Evolutionary conservation across 2,113 vertebrate genomes (phyloP).

Genomic region (Ciconia stormi): DNA sequence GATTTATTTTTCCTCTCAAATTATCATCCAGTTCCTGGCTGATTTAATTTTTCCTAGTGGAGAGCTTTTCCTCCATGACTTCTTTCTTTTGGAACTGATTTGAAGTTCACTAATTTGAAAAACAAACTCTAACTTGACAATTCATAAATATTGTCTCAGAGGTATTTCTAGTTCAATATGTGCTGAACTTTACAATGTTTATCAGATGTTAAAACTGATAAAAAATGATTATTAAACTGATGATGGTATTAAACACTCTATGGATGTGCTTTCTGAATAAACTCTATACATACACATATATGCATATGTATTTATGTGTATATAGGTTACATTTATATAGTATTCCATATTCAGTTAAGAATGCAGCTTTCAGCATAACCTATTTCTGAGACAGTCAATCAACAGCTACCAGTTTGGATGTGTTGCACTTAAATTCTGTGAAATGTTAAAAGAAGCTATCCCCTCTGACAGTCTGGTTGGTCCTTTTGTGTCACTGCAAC

Average conservation of each 20-base stretch:
- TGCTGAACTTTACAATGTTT: background rate
- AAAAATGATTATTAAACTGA: background rate
- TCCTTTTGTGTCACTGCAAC: background rate
- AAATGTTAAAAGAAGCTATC: background rate
- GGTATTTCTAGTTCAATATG: background rate
- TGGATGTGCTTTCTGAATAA: background rate
- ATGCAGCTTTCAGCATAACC: background rate
- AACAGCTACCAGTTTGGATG: background rate
- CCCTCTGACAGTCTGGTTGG: background rate
- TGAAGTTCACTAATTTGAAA: conserved; percentile 15
- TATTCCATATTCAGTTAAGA: background rate
- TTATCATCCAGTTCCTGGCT: background rate
- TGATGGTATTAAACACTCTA: background rate
- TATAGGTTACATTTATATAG: background rate
- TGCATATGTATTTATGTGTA: background rate
- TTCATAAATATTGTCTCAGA: conserved; percentile 11
- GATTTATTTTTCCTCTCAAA: conserved; percentile 15
- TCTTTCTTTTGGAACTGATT: background rate
- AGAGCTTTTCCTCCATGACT: background rate
- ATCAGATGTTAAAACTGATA: background rate
- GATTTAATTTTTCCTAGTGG: conserved; percentile 10
- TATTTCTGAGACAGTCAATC: background rate
- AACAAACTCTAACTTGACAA: background rate
- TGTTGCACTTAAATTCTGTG: background rate
- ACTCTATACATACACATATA: background rate